phyloP scores from a whole-genome alignment of 2,797 vertebrate species.

The Sebastes ruberrimus region DNA sequence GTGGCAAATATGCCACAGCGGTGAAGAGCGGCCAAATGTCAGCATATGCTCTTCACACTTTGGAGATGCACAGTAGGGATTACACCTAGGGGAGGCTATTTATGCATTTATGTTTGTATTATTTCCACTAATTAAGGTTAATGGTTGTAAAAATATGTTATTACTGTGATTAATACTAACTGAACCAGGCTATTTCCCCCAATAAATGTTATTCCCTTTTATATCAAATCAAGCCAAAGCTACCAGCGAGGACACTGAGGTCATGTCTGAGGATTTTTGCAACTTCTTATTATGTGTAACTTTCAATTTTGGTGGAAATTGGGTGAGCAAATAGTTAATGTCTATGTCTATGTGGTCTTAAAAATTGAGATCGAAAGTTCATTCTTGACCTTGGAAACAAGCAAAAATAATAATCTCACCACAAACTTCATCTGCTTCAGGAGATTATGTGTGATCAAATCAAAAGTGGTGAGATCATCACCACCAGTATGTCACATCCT shows the following conservation, averaged over 20 bases:
- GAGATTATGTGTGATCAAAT: neutral
- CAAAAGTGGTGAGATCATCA: neutral
- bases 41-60: conserved; percentile 36
- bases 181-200: neutral
- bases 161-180: neutral
- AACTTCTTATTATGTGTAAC: too few relatives aligned
- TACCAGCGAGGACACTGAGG: neutral
- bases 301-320: neutral
- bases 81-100: neutral
- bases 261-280: neutral
- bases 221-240: neutral
- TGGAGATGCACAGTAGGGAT: neutral
- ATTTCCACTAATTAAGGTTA: neutral
- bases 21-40: conserved; percentile 15
- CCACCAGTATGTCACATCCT: too few relatives aligned
- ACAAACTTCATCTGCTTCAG: neutral
- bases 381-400: neutral
- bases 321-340: neutral
- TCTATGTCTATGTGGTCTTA: neutral
- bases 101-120: neutral
- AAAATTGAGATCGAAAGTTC: neutral
- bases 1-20: conserved; percentile 44
- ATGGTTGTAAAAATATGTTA: neutral
- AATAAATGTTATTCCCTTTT: neutral
- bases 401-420: neutral